Evolutionary conservation across 1,140 invertebrate species (phyloP).

Genomic region (Pseudomyrmex dendroicus): DNA sequence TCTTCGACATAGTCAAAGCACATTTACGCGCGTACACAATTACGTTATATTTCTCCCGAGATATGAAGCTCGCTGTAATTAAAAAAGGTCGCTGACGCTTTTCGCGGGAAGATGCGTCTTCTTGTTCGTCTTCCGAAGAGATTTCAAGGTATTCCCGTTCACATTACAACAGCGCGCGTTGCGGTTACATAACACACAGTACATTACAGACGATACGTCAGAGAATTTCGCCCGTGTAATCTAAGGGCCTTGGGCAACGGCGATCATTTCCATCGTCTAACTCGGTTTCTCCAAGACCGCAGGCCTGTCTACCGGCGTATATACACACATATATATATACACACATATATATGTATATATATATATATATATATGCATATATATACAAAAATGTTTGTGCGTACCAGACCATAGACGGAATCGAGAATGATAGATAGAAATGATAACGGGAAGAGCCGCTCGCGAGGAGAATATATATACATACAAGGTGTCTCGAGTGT

Average conservation of each 20-base stretch:
- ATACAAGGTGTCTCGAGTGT: neutral
- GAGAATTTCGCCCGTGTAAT: slow-evolving; percentile 56
- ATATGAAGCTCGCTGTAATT: neutral
- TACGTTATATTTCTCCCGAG: neutral
- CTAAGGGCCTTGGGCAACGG: slow-evolving; percentile 34
- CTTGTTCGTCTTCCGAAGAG: neutral
- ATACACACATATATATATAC: too few relatives aligned
- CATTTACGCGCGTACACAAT: too few relatives aligned
- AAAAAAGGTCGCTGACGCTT: slow-evolving; percentile 14
- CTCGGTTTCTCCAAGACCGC: slow-evolving; percentile 42
- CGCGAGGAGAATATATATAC: neutral
- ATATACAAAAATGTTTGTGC: slow-evolving; percentile 1
- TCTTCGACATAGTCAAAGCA: neutral
- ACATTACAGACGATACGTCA: slow-evolving; percentile 41
- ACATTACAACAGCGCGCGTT: slow-evolving; percentile 8
- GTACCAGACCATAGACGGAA: neutral
- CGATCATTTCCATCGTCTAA: slow-evolving; percentile 51
- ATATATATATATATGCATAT: neutral
- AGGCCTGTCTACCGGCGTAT: neutral
- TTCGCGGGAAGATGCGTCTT: neutral
- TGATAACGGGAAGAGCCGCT: neutral
- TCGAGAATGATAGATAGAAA: neutral
- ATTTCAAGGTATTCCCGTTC: slow-evolving; percentile 20
- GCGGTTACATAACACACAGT: slow-evolving; percentile 34
- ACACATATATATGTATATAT: too few relatives aligned